Conservation (phyloP, 53 echinoderm and acorn worm genomes). For the Glandiceps talaboti region DNA sequence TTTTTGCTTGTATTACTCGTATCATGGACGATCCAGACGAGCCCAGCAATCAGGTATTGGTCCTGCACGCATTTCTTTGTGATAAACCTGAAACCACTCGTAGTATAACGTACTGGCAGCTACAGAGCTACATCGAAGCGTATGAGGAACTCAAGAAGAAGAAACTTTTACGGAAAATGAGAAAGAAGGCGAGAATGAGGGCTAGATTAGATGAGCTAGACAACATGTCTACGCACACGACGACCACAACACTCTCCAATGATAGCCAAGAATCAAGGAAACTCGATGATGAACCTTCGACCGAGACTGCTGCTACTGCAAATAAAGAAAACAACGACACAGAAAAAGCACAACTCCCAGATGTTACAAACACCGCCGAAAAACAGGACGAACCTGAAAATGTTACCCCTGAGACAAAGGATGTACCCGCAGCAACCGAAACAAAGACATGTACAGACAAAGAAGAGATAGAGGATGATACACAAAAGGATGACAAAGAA, state of each 20-base stretch:
- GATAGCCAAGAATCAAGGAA: constrained; percentile 2
- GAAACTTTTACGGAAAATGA: constrained; percentile 35
- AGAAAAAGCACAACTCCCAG: neutral
- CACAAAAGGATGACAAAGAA: constrained; percentile 1
- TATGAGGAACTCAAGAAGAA: constrained; percentile 93
- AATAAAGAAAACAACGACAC: neutral
- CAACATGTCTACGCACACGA: neutral
- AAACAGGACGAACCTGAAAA: neutral
- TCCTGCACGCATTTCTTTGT: constrained; percentile 80
- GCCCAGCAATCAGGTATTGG: constrained; percentile 51
- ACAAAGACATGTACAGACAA: neutral
- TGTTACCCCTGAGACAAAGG: neutral
- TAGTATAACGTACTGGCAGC: constrained; percentile 87
- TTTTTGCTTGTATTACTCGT: constrained; percentile 76
- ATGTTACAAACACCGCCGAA: neutral
- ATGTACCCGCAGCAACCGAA: neutral
- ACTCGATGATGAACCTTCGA: constrained; percentile 3
- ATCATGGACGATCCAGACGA: constrained; percentile 67
- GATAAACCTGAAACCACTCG: constrained; percentile 70
- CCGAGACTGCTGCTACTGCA: neutral
- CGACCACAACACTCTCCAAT: neutral
- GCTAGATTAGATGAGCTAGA: constrained; percentile 10
- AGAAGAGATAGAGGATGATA: constrained; percentile 5
- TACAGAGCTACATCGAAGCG: constrained; percentile 97
- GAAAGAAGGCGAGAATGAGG: constrained; percentile 36